phyloP scores from a whole-genome alignment of 2,888 invertebrate genomes.

The Eutolmus rufibarbis region DNA sequence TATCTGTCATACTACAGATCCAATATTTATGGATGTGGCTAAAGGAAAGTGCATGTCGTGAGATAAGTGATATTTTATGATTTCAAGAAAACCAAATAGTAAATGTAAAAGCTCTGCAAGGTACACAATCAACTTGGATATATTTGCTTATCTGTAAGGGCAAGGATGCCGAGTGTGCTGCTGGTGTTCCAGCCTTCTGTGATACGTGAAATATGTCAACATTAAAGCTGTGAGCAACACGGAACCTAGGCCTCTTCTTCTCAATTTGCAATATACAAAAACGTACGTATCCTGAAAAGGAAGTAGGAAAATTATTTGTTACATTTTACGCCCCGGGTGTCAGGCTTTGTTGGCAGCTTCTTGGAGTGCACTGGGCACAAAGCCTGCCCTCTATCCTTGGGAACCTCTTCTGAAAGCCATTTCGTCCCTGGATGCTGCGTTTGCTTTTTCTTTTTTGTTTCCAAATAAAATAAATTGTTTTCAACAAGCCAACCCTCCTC shows the following conservation, averaged over 20 bases:
- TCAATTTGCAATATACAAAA: background rate
- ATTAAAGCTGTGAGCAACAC: background rate
- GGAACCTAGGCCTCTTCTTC: background rate
- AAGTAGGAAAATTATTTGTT: background rate
- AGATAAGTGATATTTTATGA: constrained; percentile 13
- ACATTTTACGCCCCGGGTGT: background rate
- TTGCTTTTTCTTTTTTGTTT: background rate
- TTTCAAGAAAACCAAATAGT: background rate
- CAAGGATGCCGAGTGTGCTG: background rate
- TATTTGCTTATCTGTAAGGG: constrained; percentile 6
- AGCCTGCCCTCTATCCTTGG: background rate
- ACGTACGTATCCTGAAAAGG: background rate
- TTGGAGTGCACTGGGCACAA: background rate
- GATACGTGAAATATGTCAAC: constrained; percentile 18
- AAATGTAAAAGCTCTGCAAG: background rate
- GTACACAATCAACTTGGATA: background rate
- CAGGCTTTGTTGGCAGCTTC: background rate
- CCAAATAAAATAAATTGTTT: background rate
- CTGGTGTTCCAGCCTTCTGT: background rate
- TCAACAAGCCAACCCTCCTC: background rate
- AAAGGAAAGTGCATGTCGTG: background rate
- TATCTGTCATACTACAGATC: background rate
- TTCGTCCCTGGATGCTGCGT: background rate
- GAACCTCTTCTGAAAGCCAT: background rate
- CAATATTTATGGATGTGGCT: background rate